Conservation (phyloP, 2,113 vertebrate species). For the Chaetodon auriga region DNA sequence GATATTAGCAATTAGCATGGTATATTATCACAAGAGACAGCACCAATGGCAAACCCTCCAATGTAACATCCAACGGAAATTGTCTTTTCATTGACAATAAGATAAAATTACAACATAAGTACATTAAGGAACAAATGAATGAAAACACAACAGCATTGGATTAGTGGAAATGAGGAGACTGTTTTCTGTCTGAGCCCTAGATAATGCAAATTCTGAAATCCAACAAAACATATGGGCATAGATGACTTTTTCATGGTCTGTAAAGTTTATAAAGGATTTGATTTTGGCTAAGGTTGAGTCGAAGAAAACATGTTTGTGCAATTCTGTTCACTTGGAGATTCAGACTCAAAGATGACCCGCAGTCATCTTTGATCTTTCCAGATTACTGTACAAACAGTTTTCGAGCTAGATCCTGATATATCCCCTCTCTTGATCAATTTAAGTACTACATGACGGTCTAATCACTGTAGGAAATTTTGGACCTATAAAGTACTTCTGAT, state of each 20-base stretch:
- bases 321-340: background rate
- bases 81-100: background rate
- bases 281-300: slow-evolving; percentile 1
- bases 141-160: no score
- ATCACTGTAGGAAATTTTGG: background rate
- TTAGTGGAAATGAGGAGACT: background rate
- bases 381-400: slow-evolving; percentile 26
- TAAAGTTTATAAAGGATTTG: slow-evolving; percentile 7
- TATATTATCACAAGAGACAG: background rate
- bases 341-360: slow-evolving; percentile 21
- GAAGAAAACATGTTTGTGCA: slow-evolving; percentile 61
- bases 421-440: background rate
- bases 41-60: background rate
- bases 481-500: no score
- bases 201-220: slow-evolving; percentile 22
- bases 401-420: slow-evolving; percentile 5
- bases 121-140: background rate
- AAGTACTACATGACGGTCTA: background rate
- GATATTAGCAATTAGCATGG: background rate
- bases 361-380: slow-evolving; percentile 27
- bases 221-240: background rate
- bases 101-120: background rate
- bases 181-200: slow-evolving; percentile 12
- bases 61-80: background rate
- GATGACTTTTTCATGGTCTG: background rate